These are phyloP conservation scores for Cotesia vestalis DNA, from an alignment of 1,140 invertebrate genomes.

Conservation along the genomic window DNA sequence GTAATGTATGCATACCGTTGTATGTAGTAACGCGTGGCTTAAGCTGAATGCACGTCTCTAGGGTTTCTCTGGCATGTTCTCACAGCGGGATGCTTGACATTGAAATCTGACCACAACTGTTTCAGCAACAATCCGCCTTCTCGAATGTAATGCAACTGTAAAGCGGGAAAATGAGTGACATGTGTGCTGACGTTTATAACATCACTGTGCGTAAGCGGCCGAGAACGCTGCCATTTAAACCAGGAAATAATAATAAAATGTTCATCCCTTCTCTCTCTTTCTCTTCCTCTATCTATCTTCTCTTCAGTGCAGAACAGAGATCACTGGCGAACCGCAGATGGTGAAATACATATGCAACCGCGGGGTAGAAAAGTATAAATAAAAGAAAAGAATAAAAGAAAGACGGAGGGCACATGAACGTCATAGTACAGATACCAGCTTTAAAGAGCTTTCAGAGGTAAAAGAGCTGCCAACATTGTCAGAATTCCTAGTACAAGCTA, in stretches of 20 bases:
- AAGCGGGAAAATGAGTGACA: constrained; percentile 11
- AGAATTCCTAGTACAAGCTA: constrained; percentile 17
- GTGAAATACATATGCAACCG: not conserved
- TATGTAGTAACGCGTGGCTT: not conserved
- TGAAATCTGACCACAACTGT: constrained; percentile 31
- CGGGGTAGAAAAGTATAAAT: not conserved
- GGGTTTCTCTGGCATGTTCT: not conserved
- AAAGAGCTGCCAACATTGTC: constrained; percentile 25
- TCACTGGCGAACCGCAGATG: too few species aligned
- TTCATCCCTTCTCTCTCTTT: too few species aligned
- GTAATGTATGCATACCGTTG: too few species aligned
- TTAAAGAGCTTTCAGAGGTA: constrained; percentile 27
- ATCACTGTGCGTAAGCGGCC: not conserved
- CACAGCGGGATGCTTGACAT: constrained; percentile 22
- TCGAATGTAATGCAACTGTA: constrained; percentile 21
- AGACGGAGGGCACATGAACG: constrained; percentile 19
- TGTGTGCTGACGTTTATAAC: constrained; percentile 33
- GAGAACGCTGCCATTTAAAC: constrained; percentile 16
- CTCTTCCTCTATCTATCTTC: not conserved
- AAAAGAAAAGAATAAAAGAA: not conserved
- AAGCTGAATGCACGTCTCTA: constrained; percentile 6
- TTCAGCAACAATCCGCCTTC: constrained; percentile 6
- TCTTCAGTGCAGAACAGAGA: not conserved
- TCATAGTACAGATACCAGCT: constrained; percentile 24
- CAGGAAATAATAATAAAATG: constrained; percentile 13